These are phyloP conservation scores for Dromococcyx pavoninus DNA, from an alignment of 2,797 vertebrate genomes.

Conservation along the genomic window DNA sequence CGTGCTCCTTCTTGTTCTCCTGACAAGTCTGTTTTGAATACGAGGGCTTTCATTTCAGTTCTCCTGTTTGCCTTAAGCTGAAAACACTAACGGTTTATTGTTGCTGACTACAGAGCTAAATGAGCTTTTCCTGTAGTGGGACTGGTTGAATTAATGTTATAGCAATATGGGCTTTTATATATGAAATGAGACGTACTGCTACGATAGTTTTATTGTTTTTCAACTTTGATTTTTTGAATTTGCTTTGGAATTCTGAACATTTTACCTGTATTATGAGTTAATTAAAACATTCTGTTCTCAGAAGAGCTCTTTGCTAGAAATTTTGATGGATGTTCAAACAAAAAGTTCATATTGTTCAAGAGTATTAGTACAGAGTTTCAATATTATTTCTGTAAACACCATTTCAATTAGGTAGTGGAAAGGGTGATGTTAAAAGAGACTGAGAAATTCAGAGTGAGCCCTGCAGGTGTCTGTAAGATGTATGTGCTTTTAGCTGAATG, in stretches of 20 bases:
- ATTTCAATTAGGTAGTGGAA: not conserved
- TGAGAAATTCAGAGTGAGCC: not conserved
- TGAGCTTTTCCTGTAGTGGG: not conserved
- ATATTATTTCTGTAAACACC: not conserved
- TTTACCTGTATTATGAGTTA: not conserved
- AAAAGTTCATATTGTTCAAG: not conserved
- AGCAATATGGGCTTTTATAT: not conserved
- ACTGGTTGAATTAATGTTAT: not conserved
- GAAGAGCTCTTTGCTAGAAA: not conserved
- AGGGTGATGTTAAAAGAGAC: not conserved
- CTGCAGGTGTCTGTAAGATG: not conserved
- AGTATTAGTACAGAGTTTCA: not conserved
- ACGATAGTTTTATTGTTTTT: not conserved
- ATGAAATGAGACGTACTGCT: not conserved
- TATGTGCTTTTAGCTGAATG: not conserved
- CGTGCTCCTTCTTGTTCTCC: not conserved
- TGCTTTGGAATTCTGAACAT: not conserved
- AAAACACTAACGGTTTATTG: not conserved
- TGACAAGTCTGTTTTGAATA: not conserved
- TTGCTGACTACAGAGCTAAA: not conserved
- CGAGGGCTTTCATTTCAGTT: not conserved
- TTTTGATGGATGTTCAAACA: not conserved
- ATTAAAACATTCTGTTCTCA: not conserved
- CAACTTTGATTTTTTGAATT: not conserved
- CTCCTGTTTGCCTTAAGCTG: not conserved